Evolutionary conservation across 2,888 invertebrate genomes (phyloP).

Genomic region (Panopea generosa): DNA sequence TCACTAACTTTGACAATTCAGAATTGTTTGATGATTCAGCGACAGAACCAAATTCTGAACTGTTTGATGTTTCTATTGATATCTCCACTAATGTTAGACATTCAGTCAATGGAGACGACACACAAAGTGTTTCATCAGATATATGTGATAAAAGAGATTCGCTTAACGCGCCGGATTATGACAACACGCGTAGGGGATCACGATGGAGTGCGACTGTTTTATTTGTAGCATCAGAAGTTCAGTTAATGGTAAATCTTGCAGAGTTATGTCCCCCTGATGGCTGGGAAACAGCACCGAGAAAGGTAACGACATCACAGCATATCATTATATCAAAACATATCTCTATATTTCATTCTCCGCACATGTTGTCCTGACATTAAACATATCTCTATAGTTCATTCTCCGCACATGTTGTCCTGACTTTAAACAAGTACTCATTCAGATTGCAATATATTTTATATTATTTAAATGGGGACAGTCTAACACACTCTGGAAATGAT

Average conservation of each 20-base stretch:
- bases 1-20: slow-evolving; percentile 5
- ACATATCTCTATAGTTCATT: too few species aligned
- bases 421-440: too few species aligned
- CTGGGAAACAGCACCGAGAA: slow-evolving; percentile 54
- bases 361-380: too few species aligned
- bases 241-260: slow-evolving; percentile 70
- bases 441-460: too few species aligned
- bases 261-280: slow-evolving; percentile 66
- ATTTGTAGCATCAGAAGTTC: slow-evolving; percentile 73
- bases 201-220: slow-evolving; percentile 72
- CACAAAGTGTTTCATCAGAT: slow-evolving; percentile 12
- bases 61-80: slow-evolving; percentile 59
- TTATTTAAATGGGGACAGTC: too few species aligned
- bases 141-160: slow-evolving; percentile 14
- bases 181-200: slow-evolving; percentile 49
- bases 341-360: too few species aligned
- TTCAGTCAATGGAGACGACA: slow-evolving; percentile 12
- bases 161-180: slow-evolving; percentile 17
- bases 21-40: too few species aligned
- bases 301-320: slow-evolving; percentile 24
- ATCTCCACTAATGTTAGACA: slow-evolving; percentile 30
- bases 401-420: too few species aligned
- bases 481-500: too few species aligned
- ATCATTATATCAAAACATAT: too few species aligned
- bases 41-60: not conserved